phyloP scores from a whole-genome alignment of 2,888 invertebrate species.

The Siphonodentalium dalli region DNA sequence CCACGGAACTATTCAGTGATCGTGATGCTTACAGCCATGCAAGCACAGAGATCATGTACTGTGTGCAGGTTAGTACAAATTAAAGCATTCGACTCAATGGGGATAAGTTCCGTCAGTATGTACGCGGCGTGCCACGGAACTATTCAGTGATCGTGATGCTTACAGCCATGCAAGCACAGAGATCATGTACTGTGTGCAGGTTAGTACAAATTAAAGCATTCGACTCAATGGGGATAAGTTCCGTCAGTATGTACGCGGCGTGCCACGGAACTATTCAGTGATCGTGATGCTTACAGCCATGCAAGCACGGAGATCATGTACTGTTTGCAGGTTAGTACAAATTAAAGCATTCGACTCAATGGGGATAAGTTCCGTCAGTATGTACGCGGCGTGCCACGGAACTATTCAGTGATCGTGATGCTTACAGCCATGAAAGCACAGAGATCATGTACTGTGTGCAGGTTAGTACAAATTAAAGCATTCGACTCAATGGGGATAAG shows the following conservation, averaged over 20 bases:
- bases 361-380: slow-evolving; percentile 89
- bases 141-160: slow-evolving; percentile 97
- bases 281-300: slow-evolving; percentile 96
- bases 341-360: slow-evolving; percentile 90
- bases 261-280: slow-evolving; percentile 95
- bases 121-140: slow-evolving; percentile 88
- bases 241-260: slow-evolving; percentile 83
- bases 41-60: slow-evolving; percentile 88
- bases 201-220: too few species aligned
- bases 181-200: slow-evolving; percentile 93
- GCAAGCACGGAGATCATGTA: slow-evolving; percentile 89
- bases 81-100: slow-evolving; percentile 90
- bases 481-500: slow-evolving; percentile 90
- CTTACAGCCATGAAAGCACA: slow-evolving; percentile 94
- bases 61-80: slow-evolving; percentile 83
- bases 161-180: slow-evolving; percentile 90
- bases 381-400: slow-evolving; percentile 86
- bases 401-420: slow-evolving; percentile 96
- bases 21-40: slow-evolving; percentile 96
- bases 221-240: slow-evolving; percentile 92
- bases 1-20: slow-evolving; percentile 96
- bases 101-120: slow-evolving; percentile 88
- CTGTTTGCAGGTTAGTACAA: slow-evolving; percentile 82
- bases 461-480: too few species aligned
- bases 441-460: slow-evolving; percentile 92